Conservation (phyloP, 1,140 invertebrate species). For the Phthorimaea operculella region DNA sequence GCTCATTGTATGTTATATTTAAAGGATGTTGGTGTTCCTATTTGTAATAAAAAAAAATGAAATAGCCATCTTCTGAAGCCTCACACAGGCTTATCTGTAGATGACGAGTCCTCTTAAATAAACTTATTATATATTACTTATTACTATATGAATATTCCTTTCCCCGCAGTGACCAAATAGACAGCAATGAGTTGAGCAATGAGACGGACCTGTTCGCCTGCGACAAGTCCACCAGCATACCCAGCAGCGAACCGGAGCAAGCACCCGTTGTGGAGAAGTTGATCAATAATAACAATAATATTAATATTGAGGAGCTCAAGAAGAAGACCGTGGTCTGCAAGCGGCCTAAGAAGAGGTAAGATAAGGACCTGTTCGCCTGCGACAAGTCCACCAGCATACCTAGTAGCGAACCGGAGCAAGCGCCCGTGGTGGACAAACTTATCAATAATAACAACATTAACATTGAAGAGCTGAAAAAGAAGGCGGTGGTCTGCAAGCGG, state of each 20-base stretch:
- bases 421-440: constrained; percentile 30
- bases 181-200: constrained; percentile 57
- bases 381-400: constrained; percentile 48
- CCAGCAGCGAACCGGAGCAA: constrained; percentile 40
- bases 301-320: constrained; percentile 49
- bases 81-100: no score
- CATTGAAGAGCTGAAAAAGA: constrained; percentile 38
- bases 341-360: constrained; percentile 44
- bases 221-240: constrained; percentile 46
- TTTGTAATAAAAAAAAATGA: no score
- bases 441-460: constrained; percentile 60
- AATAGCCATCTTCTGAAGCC: no score
- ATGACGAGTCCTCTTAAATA: no score
- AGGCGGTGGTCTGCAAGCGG: constrained; percentile 24
- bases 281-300: constrained; percentile 57
- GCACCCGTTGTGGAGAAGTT: constrained; percentile 30
- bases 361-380: constrained; percentile 55
- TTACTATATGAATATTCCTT: no score
- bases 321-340: constrained; percentile 19
- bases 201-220: constrained; percentile 59
- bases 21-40: no score
- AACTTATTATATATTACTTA: no score
- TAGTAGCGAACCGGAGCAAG: constrained; percentile 38
- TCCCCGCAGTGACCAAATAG: constrained; percentile 41
- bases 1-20: no score